Conservation (phyloP, 2,888 invertebrate genomes). For the Chrysotoxum bicinctum region DNA sequence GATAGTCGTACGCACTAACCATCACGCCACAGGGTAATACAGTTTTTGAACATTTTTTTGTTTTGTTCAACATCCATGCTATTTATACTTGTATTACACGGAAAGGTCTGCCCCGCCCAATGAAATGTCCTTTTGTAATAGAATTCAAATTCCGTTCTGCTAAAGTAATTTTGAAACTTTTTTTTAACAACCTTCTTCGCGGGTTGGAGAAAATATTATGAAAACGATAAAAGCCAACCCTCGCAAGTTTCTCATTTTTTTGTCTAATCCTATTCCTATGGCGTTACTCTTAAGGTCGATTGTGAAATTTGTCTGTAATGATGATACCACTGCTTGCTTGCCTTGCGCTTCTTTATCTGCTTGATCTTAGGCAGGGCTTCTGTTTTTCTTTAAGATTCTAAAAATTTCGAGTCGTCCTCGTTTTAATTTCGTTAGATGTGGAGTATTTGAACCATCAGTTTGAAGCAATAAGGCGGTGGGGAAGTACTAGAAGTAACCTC, state of each 20-base stretch:
- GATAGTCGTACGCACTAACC: no score
- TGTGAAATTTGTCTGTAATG: not conserved
- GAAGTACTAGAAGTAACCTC: constrained; percentile 23
- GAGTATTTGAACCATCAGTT: constrained; percentile 37
- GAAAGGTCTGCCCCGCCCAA: not conserved
- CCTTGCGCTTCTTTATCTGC: constrained; percentile 67
- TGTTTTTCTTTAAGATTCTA: not conserved
- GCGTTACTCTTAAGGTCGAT: not conserved
- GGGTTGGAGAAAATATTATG: constrained; percentile 54
- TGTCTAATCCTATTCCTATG: not conserved
- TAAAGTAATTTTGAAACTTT: constrained; percentile 54
- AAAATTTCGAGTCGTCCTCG: constrained; percentile 24
- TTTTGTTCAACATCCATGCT: constrained; percentile 33
- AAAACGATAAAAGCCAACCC: constrained; percentile 66
- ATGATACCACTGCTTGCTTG: constrained; percentile 65
- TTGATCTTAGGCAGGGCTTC: constrained; percentile 33
- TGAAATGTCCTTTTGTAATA: constrained; percentile 13
- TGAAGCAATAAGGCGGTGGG: constrained; percentile 22
- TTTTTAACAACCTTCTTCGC: constrained; percentile 3
- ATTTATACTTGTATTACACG: not conserved
- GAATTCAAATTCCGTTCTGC: constrained; percentile 51
- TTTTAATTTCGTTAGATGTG: constrained; percentile 36
- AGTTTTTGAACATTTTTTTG: constrained; percentile 43
- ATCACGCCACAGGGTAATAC: no score
- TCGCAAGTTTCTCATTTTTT: constrained; percentile 43